Evolutionary conservation across 2,888 invertebrate species (phyloP).

Genomic region (Cactoblastis cactorum): DNA sequence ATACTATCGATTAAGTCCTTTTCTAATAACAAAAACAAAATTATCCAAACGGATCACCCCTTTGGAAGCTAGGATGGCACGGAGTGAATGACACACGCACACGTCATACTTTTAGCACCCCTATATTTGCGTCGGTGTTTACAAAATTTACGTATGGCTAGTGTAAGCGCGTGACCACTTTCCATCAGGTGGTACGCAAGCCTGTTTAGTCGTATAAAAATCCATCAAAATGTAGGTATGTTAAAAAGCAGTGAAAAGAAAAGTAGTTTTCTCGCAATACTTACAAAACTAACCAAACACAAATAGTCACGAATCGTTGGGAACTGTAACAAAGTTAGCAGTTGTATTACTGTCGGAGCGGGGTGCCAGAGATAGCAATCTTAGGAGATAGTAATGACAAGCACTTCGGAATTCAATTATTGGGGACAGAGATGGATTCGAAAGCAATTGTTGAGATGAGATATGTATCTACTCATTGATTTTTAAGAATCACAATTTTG

Average conservation of each 20-base stretch:
- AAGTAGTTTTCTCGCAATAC: not conserved
- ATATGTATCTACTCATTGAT: constrained; percentile 4
- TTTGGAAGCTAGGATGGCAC: too few relatives aligned
- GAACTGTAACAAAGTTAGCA: constrained; percentile 7
- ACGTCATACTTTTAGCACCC: too few relatives aligned
- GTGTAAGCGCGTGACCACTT: too few relatives aligned
- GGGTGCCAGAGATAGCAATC: constrained; percentile 5
- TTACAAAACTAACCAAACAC: not conserved
- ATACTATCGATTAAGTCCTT: too few relatives aligned
- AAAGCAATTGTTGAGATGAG: not conserved
- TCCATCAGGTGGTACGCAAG: too few relatives aligned
- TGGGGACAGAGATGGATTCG: constrained; percentile 3
- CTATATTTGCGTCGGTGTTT: too few relatives aligned
- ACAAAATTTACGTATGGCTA: too few relatives aligned
- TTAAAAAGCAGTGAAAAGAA: not conserved
- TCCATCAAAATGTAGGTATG: too few relatives aligned
- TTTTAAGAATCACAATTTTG: not conserved
- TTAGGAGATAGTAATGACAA: constrained; percentile 7
- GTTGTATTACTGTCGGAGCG: constrained; percentile 1
- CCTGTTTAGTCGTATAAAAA: too few relatives aligned
- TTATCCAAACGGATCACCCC: too few relatives aligned
- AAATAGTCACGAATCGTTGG: not conserved
- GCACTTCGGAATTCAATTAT: constrained; percentile 11
- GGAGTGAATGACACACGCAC: too few relatives aligned
- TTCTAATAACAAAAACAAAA: too few relatives aligned